Conservation (phyloP, 2,797 vertebrate species). For the Onychomys arenicola region DNA sequence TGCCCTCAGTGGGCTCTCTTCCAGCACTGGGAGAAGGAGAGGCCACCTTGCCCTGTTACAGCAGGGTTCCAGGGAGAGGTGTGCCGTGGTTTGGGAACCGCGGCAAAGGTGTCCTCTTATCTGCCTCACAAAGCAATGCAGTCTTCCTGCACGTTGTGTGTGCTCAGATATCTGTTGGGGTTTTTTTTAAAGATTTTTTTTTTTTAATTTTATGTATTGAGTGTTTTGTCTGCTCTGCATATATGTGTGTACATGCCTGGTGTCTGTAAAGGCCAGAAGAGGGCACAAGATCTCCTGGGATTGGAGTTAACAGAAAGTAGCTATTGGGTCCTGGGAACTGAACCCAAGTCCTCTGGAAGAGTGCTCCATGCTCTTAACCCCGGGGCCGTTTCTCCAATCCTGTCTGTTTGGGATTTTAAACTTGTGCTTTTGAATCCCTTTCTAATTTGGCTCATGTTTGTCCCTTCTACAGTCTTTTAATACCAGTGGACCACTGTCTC, state of each 20-base stretch:
- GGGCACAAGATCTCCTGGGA: background rate
- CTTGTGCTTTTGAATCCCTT: background rate
- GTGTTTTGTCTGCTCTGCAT: background rate
- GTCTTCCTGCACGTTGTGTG: background rate
- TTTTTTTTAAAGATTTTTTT: background rate
- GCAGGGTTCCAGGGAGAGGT: background rate
- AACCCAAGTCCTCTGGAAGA: background rate
- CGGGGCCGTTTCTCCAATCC: background rate
- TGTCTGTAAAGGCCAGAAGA: background rate
- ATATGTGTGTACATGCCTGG: background rate
- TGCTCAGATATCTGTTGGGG: slow-evolving; percentile 7
- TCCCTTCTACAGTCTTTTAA: slow-evolving; percentile 34
- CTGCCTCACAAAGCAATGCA: background rate
- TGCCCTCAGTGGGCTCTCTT: background rate
- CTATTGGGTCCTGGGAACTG: background rate
- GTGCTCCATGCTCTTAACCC: background rate
- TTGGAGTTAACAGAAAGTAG: background rate
- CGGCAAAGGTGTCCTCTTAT: background rate
- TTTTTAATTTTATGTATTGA: background rate
- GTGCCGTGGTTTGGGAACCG: background rate
- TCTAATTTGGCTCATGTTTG: slow-evolving; percentile 28
- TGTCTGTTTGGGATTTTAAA: background rate
- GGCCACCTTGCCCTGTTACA: accelerated
- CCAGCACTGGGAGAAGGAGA: background rate
- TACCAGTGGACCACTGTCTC: background rate